Conservation (phyloP, 2,113 vertebrate genomes). For the Synodontis membranacea region DNA sequence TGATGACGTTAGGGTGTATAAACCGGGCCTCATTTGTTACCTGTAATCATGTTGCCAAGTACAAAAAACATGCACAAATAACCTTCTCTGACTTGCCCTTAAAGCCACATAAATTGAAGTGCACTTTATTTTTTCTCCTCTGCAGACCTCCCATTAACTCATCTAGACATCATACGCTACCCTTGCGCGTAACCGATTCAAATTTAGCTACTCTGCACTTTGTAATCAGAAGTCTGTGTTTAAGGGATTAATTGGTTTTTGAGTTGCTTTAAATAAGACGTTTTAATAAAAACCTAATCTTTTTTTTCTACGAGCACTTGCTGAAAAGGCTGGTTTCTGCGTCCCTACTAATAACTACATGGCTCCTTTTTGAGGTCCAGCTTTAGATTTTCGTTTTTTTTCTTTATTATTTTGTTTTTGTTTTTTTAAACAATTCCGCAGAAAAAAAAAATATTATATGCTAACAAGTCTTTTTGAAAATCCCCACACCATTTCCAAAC, state of each 20-base stretch:
- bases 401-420: not conserved
- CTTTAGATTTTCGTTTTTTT: not conserved
- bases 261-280: conserved; percentile 26
- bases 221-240: conserved; percentile 25
- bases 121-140: not conserved
- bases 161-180: not conserved
- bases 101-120: not conserved
- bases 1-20: not conserved
- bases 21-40: not conserved
- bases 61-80: not conserved
- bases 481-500: conserved; percentile 3
- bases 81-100: not conserved
- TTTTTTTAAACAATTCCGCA: not conserved
- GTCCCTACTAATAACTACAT: conserved; percentile 6
- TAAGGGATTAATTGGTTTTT: conserved; percentile 31
- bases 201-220: conserved; percentile 12
- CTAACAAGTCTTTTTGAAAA: conserved; percentile 10
- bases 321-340: conserved; percentile 2
- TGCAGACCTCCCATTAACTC: not conserved
- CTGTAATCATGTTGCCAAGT: conserved; percentile 4
- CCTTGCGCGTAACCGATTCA: not conserved
- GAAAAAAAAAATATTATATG: not conserved
- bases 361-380: not conserved
- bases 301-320: conserved; percentile 17
- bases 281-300: conserved; percentile 25